Evolutionary conservation across 2,888 invertebrate genomes (phyloP).

Genomic region (Caradrina clavipalpis): DNA sequence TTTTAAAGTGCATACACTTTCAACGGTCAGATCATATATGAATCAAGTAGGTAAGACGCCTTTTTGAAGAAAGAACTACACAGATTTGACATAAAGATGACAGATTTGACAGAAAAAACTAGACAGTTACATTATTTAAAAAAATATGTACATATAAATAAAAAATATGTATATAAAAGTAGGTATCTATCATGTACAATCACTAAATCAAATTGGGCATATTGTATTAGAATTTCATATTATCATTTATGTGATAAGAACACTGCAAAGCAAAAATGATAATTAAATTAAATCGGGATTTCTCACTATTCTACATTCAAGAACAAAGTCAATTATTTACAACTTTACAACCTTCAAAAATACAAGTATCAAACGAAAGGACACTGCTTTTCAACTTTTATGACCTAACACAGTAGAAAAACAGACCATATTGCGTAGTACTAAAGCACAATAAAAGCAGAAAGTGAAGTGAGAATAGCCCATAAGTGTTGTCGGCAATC

Average conservation of each 20-base stretch:
- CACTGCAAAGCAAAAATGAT: slow-evolving; percentile 1
- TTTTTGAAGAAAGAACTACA: too few relatives aligned
- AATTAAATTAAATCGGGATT: background rate
- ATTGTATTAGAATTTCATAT: slow-evolving; percentile 3
- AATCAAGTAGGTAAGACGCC: too few relatives aligned
- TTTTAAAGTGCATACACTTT: too few relatives aligned
- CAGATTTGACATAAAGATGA: too few relatives aligned
- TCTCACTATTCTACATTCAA: too few relatives aligned
- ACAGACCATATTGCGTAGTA: background rate
- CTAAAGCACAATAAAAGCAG: background rate
- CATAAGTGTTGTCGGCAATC: slow-evolving; percentile 61
- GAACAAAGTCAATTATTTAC: background rate
- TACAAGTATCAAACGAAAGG: background rate
- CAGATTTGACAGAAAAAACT: too few relatives aligned
- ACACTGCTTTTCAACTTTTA: background rate
- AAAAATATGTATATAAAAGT: too few relatives aligned
- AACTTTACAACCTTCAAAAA: background rate
- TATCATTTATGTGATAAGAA: slow-evolving; percentile 8
- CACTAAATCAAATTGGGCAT: background rate
- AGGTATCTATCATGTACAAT: too few relatives aligned
- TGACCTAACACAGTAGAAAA: background rate
- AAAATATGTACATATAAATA: slow-evolving; percentile 9
- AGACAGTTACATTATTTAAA: background rate
- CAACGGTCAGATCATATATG: too few relatives aligned
- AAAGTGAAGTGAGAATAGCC: slow-evolving; percentile 58